Evolutionary conservation across 2,797 vertebrate species (phyloP).

Genomic region (Acanthornis magna): DNA sequence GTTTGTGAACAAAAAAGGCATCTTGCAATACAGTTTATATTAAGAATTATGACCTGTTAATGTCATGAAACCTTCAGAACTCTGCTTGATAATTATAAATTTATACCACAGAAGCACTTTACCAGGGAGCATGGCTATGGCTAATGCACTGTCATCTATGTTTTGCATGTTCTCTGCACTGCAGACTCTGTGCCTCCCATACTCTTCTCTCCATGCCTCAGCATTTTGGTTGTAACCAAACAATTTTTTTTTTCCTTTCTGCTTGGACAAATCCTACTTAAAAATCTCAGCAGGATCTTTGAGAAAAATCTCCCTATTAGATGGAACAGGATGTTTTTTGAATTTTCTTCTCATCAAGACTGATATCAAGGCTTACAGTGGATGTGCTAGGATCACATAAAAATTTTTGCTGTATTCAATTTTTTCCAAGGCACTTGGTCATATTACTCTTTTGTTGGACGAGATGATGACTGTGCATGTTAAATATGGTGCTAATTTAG

Average conservation of each 20-base stretch:
- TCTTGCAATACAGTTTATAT: background rate
- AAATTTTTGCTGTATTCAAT: background rate
- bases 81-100: background rate
- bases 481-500: background rate
- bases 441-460: background rate
- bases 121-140: fast-evolving
- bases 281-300: background rate
- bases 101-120: background rate
- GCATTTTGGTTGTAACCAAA: background rate
- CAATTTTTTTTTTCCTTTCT: background rate
- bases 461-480: background rate
- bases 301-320: background rate
- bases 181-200: background rate
- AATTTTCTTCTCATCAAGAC: background rate
- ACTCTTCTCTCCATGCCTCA: background rate
- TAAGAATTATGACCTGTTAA: background rate
- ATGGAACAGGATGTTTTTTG: background rate
- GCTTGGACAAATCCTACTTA: background rate
- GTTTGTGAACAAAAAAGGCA: background rate
- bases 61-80: background rate
- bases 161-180: background rate
- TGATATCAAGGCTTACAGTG: background rate
- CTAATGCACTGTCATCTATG: background rate
- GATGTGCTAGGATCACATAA: background rate
- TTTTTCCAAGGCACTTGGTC: background rate